Evolutionary conservation across 2,113 vertebrate species (phyloP).

Genomic region (Oncorhynchus tshawytscha): DNA sequence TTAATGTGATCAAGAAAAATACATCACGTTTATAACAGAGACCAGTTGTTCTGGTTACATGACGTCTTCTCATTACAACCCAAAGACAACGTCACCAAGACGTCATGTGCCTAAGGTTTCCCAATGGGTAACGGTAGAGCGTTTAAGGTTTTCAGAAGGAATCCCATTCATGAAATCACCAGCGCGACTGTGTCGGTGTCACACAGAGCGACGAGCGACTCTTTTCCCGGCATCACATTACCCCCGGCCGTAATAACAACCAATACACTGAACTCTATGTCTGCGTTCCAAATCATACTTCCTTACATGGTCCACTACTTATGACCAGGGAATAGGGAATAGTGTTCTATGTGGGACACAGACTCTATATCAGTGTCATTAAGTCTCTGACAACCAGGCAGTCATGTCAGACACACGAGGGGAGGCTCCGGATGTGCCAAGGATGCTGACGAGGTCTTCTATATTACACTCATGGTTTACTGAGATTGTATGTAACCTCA

Average conservation of each 20-base stretch:
- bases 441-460: slow-evolving; percentile 27
- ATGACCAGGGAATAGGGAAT: no score
- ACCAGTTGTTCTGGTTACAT: no score
- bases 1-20: no score
- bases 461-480: slow-evolving; percentile 30
- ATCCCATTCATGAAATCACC: slow-evolving; percentile 61
- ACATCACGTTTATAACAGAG: no score
- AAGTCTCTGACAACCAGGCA: slow-evolving; percentile 4
- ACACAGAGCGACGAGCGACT: slow-evolving; percentile 25
- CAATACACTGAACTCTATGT: slow-evolving; percentile 41
- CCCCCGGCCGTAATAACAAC: slow-evolving; percentile 37
- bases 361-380: no score
- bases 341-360: no score
- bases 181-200: not conserved
- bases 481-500: slow-evolving; percentile 29
- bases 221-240: slow-evolving; percentile 44
- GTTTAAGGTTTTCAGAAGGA: slow-evolving; percentile 17
- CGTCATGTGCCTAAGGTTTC: no score
- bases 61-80: no score
- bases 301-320: no score
- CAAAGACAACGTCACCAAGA: no score
- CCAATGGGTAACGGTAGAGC: not conserved
- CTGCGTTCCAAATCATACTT: no score
- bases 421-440: slow-evolving; percentile 20
- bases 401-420: slow-evolving; percentile 38